Conservation (phyloP, 2,113 vertebrate species). For the Thamnaconus septentrionalis region DNA sequence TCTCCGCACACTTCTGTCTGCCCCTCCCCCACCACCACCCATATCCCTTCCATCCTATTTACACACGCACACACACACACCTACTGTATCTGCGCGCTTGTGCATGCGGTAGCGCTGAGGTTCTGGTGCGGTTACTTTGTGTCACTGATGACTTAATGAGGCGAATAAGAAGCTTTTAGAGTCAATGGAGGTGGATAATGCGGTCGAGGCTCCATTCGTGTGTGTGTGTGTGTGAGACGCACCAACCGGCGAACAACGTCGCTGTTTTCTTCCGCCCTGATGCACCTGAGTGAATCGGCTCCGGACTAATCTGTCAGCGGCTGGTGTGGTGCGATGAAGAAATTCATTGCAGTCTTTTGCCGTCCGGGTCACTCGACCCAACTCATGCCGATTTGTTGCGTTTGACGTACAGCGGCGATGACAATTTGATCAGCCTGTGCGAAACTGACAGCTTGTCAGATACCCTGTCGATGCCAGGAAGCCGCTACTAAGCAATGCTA, state of each 20-base stretch:
- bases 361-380: neutral
- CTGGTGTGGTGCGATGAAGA: neutral
- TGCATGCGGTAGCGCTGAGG: slow-evolving; percentile 31
- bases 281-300: slow-evolving; percentile 54
- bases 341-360: neutral
- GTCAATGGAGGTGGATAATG: slow-evolving; percentile 77
- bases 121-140: slow-evolving; percentile 68
- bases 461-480: slow-evolving; percentile 15
- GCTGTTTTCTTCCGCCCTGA: slow-evolving; percentile 42
- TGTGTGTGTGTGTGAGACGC: slow-evolving; percentile 42
- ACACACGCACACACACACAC: slow-evolving; percentile 4
- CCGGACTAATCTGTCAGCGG: slow-evolving; percentile 11
- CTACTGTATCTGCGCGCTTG: slow-evolving; percentile 14
- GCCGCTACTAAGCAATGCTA: neutral
- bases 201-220: slow-evolving; percentile 56
- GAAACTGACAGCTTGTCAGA: neutral
- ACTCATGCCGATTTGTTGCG: too few relatives aligned
- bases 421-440: too few relatives aligned
- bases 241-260: slow-evolving; percentile 39
- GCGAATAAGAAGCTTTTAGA: slow-evolving; percentile 78
- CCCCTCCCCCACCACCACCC: slow-evolving; percentile 6
- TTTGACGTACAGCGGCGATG: too few relatives aligned
- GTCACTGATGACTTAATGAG: slow-evolving; percentile 79
- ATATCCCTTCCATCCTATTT: neutral
- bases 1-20: slow-evolving; percentile 26